Evolutionary conservation across 1,140 invertebrate genomes (phyloP).

Genomic region (Battus philenor): DNA sequence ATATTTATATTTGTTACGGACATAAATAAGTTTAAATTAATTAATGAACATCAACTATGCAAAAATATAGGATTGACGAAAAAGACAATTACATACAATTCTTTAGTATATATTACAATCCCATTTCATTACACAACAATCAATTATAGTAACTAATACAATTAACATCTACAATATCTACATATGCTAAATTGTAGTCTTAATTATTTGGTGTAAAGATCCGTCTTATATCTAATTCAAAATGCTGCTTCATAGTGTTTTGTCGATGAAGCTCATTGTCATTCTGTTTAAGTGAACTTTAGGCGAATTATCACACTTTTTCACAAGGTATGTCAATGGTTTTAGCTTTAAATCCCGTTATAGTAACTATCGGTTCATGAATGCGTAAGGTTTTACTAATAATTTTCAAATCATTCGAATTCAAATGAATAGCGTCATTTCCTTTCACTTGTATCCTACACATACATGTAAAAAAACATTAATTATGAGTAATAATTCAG

Average conservation of each 20-base stretch:
- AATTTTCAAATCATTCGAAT: too few relatives aligned
- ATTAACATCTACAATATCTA: slow-evolving; percentile 66
- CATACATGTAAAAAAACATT: too few relatives aligned
- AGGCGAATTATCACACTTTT: slow-evolving; percentile 30
- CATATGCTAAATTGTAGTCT: slow-evolving; percentile 58
- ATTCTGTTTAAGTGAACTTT: slow-evolving; percentile 13
- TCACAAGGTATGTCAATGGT: background rate
- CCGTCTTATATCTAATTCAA: slow-evolving; percentile 63
- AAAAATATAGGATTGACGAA: slow-evolving; percentile 10
- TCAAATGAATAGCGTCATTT: too few relatives aligned
- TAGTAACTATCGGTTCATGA: background rate
- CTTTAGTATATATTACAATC: slow-evolving; percentile 23
- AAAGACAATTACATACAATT: slow-evolving; percentile 19
- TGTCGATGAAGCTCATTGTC: slow-evolving; percentile 16
- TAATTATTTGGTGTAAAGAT: slow-evolving; percentile 74
- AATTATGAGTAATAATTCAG: too few relatives aligned
- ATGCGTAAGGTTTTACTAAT: too few relatives aligned
- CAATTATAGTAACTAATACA: slow-evolving; percentile 48
- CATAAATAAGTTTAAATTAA: too few relatives aligned
- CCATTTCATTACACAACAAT: slow-evolving; percentile 49
- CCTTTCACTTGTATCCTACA: too few relatives aligned
- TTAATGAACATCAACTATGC: too few relatives aligned
- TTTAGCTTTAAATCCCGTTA: background rate
- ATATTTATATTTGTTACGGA: too few relatives aligned
- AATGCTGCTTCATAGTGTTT: slow-evolving; percentile 18